phyloP scores from a whole-genome alignment of 1,140 invertebrate species.

The Temnothorax nylanderi region DNA sequence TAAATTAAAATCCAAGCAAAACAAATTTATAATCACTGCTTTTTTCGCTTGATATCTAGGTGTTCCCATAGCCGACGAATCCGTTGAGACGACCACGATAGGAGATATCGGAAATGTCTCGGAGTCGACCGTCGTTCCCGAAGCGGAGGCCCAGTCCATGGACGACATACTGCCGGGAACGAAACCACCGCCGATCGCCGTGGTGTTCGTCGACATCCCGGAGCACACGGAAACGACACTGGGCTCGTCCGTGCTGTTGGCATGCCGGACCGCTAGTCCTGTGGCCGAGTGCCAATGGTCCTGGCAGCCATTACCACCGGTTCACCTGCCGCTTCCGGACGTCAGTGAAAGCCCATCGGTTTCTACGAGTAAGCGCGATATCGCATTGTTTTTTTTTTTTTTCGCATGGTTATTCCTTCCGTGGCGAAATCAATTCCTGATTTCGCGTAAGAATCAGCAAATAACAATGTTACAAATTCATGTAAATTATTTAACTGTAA shows the following conservation, averaged over 20 bases:
- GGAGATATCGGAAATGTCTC: conserved; percentile 43
- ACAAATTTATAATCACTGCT: neutral
- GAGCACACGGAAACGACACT: conserved; percentile 79
- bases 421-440: neutral
- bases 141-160: conserved; percentile 76
- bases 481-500: neutral
- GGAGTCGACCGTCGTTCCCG: conserved; percentile 57
- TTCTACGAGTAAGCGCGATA: conserved; percentile 61
- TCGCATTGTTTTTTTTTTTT: conserved; percentile 36
- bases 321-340: conserved; percentile 81
- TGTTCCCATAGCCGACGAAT: conserved; percentile 70
- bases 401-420: conserved; percentile 47
- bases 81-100: conserved; percentile 58
- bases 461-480: neutral
- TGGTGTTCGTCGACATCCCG: conserved; percentile 80
- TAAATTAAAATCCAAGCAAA: neutral
- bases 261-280: conserved; percentile 80
- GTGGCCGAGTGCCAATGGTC: conserved; percentile 84
- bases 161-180: conserved; percentile 78
- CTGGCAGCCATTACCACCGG: conserved; percentile 82
- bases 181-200: conserved; percentile 60
- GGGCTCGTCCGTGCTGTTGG: conserved; percentile 80
- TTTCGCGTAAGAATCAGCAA: neutral
- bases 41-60: conserved; percentile 55
- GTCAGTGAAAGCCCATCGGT: conserved; percentile 73